Conservation (phyloP, 2,113 vertebrate species). For the Scomber japonicus region DNA sequence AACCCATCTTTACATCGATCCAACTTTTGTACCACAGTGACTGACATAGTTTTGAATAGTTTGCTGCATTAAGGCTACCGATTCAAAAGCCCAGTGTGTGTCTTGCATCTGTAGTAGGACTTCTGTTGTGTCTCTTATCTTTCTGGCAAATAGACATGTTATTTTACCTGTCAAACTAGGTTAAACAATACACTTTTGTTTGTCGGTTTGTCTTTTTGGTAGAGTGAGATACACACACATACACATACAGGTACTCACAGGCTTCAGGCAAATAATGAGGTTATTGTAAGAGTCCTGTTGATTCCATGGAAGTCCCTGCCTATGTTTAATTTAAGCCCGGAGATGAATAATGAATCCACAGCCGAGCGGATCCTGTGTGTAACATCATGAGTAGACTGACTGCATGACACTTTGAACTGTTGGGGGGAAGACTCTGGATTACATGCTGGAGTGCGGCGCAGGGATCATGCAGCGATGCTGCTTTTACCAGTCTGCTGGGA, state of each 20-base stretch:
- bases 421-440: slow-evolving; percentile 13
- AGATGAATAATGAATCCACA: slow-evolving; percentile 46
- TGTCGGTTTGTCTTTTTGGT: too few relatives aligned
- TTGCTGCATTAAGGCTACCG: not conserved
- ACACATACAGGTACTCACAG: slow-evolving; percentile 17
- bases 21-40: not conserved
- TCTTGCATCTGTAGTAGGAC: too few relatives aligned
- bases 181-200: too few relatives aligned
- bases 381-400: slow-evolving; percentile 2
- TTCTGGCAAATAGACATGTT: too few relatives aligned
- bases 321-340: slow-evolving; percentile 48
- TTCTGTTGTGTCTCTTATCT: too few relatives aligned
- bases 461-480: slow-evolving; percentile 13
- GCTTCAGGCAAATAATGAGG: slow-evolving; percentile 12
- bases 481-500: slow-evolving; percentile 1
- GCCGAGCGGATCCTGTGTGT: slow-evolving; percentile 19
- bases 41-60: not conserved
- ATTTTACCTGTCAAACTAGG: too few relatives aligned
- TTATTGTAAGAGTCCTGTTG: slow-evolving; percentile 33
- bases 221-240: not conserved
- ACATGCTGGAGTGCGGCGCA: slow-evolving; percentile 1
- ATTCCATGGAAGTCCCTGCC: slow-evolving; percentile 18
- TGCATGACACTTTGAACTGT: slow-evolving; percentile 32
- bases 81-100: too few relatives aligned
- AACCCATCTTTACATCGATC: not conserved